These are phyloP conservation scores for Apus apus DNA, from an alignment of 2,113 vertebrate genomes.

Conservation along the genomic window DNA sequence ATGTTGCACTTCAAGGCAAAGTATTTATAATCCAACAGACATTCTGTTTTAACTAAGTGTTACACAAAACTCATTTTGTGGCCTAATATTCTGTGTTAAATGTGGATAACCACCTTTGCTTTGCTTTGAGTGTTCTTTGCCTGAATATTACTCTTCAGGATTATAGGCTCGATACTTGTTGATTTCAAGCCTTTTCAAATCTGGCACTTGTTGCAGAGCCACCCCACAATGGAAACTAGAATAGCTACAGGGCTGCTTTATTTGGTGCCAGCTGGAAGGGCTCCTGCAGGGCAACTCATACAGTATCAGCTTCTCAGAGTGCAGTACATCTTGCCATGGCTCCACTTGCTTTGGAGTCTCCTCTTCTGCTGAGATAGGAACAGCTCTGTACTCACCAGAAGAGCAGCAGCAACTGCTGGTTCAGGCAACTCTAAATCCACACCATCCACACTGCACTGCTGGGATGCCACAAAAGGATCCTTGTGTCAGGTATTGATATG, in stretches of 20 bases:
- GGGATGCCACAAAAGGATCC: fast-evolving
- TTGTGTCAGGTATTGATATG: background rate
- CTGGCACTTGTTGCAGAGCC: background rate
- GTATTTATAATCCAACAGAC: conserved; percentile 47
- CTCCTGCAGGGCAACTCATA: background rate
- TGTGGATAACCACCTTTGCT: background rate
- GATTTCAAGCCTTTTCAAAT: background rate
- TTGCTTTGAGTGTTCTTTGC: background rate
- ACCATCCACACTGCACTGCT: fast-evolving
- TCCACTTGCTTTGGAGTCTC: fast-evolving
- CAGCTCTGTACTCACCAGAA: background rate
- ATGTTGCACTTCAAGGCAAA: conserved; percentile 39
- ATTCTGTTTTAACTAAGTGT: background rate
- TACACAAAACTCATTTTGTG: conserved; percentile 25
- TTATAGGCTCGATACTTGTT: background rate
- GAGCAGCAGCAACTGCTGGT: background rate
- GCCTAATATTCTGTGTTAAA: background rate
- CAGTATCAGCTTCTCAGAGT: fast-evolving
- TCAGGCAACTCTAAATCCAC: background rate
- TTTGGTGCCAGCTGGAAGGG: background rate
- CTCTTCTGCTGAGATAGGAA: background rate
- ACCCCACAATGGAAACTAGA: background rate
- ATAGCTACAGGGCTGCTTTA: background rate
- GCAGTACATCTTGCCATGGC: background rate
- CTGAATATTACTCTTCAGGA: background rate